Base-by-base conservation (phyloP, 23 tunicate genomes). In the Clavelina lepadiformis region DNA sequence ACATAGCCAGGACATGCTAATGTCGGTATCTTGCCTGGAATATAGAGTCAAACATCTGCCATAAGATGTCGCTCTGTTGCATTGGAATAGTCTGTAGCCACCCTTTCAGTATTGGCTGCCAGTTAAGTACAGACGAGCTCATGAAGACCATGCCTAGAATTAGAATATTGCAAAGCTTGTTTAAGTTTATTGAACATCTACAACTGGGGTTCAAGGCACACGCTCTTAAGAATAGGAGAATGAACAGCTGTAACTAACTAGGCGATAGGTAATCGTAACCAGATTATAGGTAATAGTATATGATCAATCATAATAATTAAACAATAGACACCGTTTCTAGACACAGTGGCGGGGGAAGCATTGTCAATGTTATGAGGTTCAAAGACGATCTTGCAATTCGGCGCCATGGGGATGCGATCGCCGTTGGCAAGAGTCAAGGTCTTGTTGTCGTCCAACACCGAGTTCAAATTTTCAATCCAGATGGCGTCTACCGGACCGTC, bases 401-500 rank as follows among this genome's bases (percentile, higher is more conserved):
- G 99, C 18, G 99, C 99, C 99, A 94, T 94, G 27, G 95, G 95
- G n/a, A 94, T 94, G 22, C 99, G 79, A 47, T 94, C 99, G 28
- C 99, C 99, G 49, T 94, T 94, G 30, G 99, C 99, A 6, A 94
- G 85, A 21, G 99, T 94, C 33, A 94, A 67, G 15, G 99, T 94
- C 56, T 94, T 94, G 85, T 86, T 94, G 65, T 94, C 99, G 54
- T 94, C 99, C 33, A 94, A 60, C 41, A 94, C 99, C 13, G 99
- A 94, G 63, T 94, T 94, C 33, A 94, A 64, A 61, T 94, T 94
- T 70, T 94, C 99, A 51, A 94, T 94, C 99, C 99, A 94, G 56
- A 94, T 94, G 23, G 99, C 99, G 44, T 94, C 99, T 25, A 94
- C 99, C 20, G 99, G 99, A 0, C 99, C 99, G 44, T 94, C 99